These are phyloP conservation scores for Lasiurus cinereus DNA, from an alignment of 2,113 vertebrate genomes.

Conservation along the genomic window DNA sequence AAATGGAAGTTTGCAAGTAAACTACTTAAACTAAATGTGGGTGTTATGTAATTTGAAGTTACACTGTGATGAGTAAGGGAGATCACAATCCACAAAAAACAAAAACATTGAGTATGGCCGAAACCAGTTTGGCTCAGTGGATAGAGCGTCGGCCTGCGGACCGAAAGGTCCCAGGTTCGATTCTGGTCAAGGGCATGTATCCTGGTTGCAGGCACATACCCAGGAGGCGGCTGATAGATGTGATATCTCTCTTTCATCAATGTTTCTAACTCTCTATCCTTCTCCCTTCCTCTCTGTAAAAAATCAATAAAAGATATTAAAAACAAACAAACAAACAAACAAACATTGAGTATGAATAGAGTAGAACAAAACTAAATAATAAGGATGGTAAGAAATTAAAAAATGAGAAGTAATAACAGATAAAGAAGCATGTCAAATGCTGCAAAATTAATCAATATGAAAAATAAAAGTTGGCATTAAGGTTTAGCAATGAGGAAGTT, in stretches of 20 bases:
- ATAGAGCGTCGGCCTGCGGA: too few relatives aligned
- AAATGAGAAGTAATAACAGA: background rate
- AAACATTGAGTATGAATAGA: background rate
- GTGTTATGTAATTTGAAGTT: background rate
- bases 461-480: background rate
- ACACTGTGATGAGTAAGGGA: background rate
- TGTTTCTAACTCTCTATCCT: too few relatives aligned
- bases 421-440: background rate
- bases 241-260: too few relatives aligned
- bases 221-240: too few relatives aligned
- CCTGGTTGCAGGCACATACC: too few relatives aligned
- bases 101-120: background rate
- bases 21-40: background rate
- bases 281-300: too few relatives aligned
- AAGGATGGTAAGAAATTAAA: background rate
- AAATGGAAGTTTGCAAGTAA: background rate
- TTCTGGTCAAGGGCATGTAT: too few relatives aligned
- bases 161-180: too few relatives aligned
- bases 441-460: background rate
- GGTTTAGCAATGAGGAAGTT: background rate
- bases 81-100: background rate
- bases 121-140: too few relatives aligned
- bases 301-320: too few relatives aligned
- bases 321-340: too few relatives aligned
- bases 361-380: background rate